A percentile compares a stretch with the other conserved stretches of the same genome.
These are phyloP conservation scores for Bucco capensis DNA, from an alignment of 2,113 vertebrate species.

Conservation along the genomic window DNA sequence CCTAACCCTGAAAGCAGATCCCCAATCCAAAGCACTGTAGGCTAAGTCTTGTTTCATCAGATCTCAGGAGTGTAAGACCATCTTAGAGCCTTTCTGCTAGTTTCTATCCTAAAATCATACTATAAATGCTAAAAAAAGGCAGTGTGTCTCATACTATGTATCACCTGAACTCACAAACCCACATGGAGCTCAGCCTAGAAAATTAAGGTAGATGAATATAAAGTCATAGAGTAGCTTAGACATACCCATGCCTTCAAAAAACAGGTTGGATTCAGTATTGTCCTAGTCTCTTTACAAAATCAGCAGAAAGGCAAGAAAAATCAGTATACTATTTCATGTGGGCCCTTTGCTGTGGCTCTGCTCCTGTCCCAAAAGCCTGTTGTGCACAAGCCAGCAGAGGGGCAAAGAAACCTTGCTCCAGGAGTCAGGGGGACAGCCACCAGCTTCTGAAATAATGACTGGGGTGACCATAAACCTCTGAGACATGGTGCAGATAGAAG, in stretches of 20 bases:
- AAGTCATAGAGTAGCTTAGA: neutral
- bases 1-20: neutral
- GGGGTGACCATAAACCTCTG: neutral
- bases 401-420: neutral
- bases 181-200: neutral
- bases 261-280: neutral
- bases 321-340: accelerated
- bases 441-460: neutral
- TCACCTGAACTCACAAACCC: neutral
- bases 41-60: neutral
- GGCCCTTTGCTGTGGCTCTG: neutral
- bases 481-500: neutral
- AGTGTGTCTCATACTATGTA: neutral
- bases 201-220: neutral
- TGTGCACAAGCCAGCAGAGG: neutral
- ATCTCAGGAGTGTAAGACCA: neutral
- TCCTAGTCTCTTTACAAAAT: neutral
- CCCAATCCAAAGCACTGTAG: neutral
- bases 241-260: neutral
- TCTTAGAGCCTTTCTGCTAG: neutral
- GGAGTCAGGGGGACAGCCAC: neutral
- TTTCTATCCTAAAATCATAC: neutral
- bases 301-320: neutral
- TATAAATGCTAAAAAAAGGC: neutral
- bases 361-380: neutral